These are phyloP conservation scores for Colinus virginianus DNA, from an alignment of 2,113 vertebrate genomes.

Conservation along the genomic window DNA sequence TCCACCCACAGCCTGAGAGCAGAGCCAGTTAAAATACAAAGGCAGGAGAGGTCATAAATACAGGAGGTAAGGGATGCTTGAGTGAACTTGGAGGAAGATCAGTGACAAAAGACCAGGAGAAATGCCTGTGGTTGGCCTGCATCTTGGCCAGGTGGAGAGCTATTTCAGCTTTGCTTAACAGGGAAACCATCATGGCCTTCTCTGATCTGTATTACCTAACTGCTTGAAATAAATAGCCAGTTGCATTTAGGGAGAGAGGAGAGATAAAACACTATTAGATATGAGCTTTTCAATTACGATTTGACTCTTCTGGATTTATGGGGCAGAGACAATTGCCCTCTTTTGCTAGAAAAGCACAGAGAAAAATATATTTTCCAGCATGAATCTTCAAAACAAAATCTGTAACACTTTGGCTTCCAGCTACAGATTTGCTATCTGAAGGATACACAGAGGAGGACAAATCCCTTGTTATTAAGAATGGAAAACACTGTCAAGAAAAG, in stretches of 20 bases:
- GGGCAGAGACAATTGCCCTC: neutral
- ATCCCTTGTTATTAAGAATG: neutral
- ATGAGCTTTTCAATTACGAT: neutral
- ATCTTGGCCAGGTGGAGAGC: conserved; percentile 48
- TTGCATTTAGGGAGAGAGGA: neutral
- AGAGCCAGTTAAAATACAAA: conserved; percentile 56
- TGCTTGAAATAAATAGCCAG: conserved; percentile 13
- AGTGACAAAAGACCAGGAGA: conserved; percentile 22
- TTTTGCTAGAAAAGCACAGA: conserved; percentile 5
- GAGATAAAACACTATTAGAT: neutral
- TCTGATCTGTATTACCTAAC: conserved; percentile 11
- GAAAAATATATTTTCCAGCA: neutral
- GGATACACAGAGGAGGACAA: neutral
- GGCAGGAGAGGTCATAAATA: conserved; percentile 64
- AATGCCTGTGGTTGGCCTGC: conserved; percentile 11
- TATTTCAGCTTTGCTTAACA: conserved; percentile 45
- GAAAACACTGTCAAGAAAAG: conserved; percentile 3
- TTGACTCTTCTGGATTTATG: conserved; percentile 14
- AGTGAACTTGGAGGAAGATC: conserved; percentile 58
- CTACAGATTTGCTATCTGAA: neutral
- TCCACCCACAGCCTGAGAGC: conserved; percentile 49
- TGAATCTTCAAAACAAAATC: neutral
- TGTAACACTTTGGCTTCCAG: neutral
- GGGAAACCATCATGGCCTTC: neutral
- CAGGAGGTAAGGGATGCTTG: conserved; percentile 56